A percentile compares a stretch with the other conserved stretches of the same genome.
phyloP scores from a whole-genome alignment of 1,140 invertebrate genomes.

The Matsumurasca onukii region DNA sequence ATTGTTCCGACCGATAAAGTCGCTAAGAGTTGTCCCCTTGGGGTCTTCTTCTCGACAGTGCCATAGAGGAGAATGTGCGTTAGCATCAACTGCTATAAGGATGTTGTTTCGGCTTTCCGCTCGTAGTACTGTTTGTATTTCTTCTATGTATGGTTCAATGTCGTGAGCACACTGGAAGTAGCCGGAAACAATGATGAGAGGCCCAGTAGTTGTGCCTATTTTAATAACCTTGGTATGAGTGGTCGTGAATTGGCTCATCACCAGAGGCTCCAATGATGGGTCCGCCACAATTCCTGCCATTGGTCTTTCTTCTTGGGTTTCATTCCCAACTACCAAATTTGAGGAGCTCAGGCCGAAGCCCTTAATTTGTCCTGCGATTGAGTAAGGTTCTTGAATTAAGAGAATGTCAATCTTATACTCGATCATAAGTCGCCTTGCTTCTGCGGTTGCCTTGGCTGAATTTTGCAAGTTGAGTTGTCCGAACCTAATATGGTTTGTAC shows the following conservation, averaged over 20 bases:
- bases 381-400: background rate
- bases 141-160: too few relatives aligned
- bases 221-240: background rate
- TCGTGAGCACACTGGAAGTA: too few relatives aligned
- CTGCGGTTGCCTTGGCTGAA: background rate
- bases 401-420: background rate
- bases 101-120: background rate
- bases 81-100: background rate
- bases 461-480: conserved; percentile 1
- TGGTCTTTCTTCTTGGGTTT: background rate
- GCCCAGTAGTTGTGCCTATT: background rate
- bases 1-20: background rate
- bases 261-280: background rate
- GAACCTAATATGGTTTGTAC: background rate
- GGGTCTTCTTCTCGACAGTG: background rate
- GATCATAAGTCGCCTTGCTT: background rate
- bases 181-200: background rate
- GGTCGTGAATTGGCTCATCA: background rate
- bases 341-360: background rate
- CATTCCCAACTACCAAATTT: background rate
- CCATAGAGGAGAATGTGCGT: conserved; percentile 1
- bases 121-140: background rate
- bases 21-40: background rate
- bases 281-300: background rate
- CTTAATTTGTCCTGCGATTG: background rate